Base-by-base conservation (phyloP, 2,113 vertebrate species). In the Arvicanthis niloticus region DNA sequence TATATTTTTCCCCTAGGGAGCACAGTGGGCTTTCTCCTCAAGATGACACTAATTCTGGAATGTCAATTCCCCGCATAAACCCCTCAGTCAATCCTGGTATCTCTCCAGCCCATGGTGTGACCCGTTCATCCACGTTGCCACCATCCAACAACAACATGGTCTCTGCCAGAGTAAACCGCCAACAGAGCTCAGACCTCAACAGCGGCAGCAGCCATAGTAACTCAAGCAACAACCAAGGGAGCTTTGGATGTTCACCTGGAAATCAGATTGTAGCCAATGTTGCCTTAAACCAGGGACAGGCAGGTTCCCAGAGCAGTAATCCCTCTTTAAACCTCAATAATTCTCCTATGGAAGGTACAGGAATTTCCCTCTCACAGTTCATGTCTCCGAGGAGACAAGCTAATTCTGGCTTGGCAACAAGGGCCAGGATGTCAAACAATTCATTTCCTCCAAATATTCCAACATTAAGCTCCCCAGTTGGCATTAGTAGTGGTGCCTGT, bases 11-110 rank as follows among this genome's bases (percentile, higher is more conserved):
- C 22, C 77, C 26, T 96, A 99, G 99, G 99, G 99, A 99, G 99
- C 99, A 99, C 97, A 99, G 99, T 99, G 99, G 99, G 98, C 99
- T 99, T 98, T 99, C 99, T 98, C 99, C 99, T 99, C 99, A 99
- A 99, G 99, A 99, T 98, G 99, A 99, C 99, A 98, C 99, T 98
- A 99, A 99, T 98, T 98, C 99, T 88, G 98, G 99, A 94, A 99
- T 99, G 99, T 97, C 99, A 97, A 98, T 98, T 40, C 98, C 99
- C 92, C 98, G 99, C 40, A 98, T 99, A 98, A 99, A 98, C 96
- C 98, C 99, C 88, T 98, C 98, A 0, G 96, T 98, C 97, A 99
- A 98, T 89, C 97, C 98, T 96, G 98, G 60, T 98, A 96, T 99
- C 86, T 98, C 99, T 95, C 99, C 99, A 0, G 98, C 98, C 53